Evolutionary conservation across 1,140 invertebrate species (phyloP), one percentile per base, ranked within the genome.

Genomic region (Helicoverpa zea): DNA sequence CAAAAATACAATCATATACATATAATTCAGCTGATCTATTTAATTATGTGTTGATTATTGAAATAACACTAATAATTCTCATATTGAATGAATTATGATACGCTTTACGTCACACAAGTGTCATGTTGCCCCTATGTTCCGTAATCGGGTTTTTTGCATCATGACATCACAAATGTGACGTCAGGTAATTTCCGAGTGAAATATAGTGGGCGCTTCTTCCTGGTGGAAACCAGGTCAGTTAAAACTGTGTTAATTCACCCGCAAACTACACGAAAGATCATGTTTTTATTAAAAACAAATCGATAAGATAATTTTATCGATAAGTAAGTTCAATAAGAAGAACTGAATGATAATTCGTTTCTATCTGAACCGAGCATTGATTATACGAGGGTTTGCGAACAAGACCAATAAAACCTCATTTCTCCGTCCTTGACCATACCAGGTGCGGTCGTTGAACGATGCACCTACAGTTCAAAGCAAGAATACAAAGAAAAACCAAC

Each of bases 381-480:
- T 58, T 58, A 58, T 58, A 18, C 54, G 16, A 58, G 14, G 59
- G 23, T 63, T 70, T 52, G 66, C 23, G 7, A 70, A 70, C 18
- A 49, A 9, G 43, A 63, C 43, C 29, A 61, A 73, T 58, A 56
- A 11, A 58, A 43, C 56, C 64, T 16, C 13, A 16, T 73, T 35
- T 43, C 4, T 43, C 49, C 61, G 64, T 47, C 81, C 81, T 79
- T 82, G 81, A 79, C 47, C 47, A 10, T n/a, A 59, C 14, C n/a
- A 54, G 29, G 54, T 29, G 10, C 59, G 77, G 81, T 82, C 81
- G 16, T 18, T 54, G 81, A 82, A 82, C 81, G 56, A 59, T 68
- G 30, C 73, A 74, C 47, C 35, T 73, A 73, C 52, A 56, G 29
- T 51, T 58, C 16, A 70, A 2, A 3, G 30, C 16, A 52, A 52